Evolutionary conservation across 1,140 invertebrate species (phyloP).

Genomic region (Drosophila biarmipes): DNA sequence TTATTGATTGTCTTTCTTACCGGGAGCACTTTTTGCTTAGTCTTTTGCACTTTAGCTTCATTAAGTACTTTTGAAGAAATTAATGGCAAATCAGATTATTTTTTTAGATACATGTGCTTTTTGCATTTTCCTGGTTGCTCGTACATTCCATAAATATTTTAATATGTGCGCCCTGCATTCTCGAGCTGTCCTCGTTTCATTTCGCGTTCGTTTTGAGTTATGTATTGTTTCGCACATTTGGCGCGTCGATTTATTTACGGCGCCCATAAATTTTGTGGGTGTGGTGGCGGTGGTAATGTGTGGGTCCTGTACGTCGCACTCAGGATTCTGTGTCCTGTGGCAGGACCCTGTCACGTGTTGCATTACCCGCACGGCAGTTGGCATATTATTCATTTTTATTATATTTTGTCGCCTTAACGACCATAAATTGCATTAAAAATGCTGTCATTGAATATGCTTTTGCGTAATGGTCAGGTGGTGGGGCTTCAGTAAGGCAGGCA

Average conservation of each 20-base stretch:
- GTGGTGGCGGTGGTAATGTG: constrained; percentile 20
- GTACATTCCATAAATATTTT: constrained; percentile 38
- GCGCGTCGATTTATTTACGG: constrained; percentile 77
- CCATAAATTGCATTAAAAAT: constrained; percentile 83
- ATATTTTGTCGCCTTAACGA: constrained; percentile 83
- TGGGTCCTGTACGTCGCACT: constrained; percentile 15
- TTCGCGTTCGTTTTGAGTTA: constrained; percentile 61
- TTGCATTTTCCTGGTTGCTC: not conserved
- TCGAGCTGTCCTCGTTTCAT: constrained; percentile 35
- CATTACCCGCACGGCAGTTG: constrained; percentile 62
- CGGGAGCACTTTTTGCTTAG: constrained; percentile 11
- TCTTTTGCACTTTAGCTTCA: too few species aligned
- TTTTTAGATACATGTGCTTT: not conserved
- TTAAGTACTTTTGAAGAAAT: too few species aligned
- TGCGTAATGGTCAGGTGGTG: constrained; percentile 53
- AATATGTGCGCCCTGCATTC: constrained; percentile 25
- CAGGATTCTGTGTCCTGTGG: constrained; percentile 46
- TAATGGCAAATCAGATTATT: too few species aligned
- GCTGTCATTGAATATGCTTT: constrained; percentile 73
- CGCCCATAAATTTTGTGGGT: constrained; percentile 64
- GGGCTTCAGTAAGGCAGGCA: constrained; percentile 27
- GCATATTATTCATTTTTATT: constrained; percentile 83
- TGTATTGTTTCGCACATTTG: constrained; percentile 80
- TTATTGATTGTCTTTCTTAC: constrained; percentile 54
- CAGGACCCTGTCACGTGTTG: constrained; percentile 75